Percentiles rank a stretch among this genome's conserved stretches.
Evolutionary conservation across 2,888 invertebrate species (phyloP).

Genomic region (Tribolium freemani): DNA sequence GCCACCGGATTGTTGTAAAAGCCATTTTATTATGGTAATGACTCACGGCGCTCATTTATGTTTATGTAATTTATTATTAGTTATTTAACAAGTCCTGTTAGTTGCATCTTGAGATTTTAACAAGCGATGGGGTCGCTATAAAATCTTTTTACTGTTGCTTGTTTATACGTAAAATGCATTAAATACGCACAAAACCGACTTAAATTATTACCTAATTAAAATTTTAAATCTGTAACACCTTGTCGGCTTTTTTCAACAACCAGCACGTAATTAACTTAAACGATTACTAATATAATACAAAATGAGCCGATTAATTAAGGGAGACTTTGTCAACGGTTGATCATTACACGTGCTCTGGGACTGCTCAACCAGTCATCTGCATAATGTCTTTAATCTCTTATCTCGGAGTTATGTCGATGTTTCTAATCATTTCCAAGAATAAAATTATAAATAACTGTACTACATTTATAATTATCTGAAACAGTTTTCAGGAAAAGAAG

Average conservation of each 20-base stretch:
- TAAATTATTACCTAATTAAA: slow-evolving; percentile 26
- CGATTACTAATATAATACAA: slow-evolving; percentile 3
- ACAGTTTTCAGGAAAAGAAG: too few relatives aligned
- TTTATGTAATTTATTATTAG: slow-evolving; percentile 22
- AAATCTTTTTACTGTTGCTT: slow-evolving; percentile 1
- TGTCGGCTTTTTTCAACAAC: slow-evolving; percentile 16
- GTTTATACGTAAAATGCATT: slow-evolving; percentile 10
- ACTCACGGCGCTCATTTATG: not conserved
- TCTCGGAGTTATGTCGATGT: not conserved
- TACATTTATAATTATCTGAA: not conserved
- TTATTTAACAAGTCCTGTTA: slow-evolving; percentile 27
- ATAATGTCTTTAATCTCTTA: not conserved
- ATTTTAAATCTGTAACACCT: slow-evolving; percentile 24
- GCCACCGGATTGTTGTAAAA: not conserved
- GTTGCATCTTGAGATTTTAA: slow-evolving; percentile 2
- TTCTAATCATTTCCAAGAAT: too few relatives aligned
- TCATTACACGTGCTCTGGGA: not conserved
- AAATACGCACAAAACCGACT: slow-evolving; percentile 1
- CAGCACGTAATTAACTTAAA: slow-evolving; percentile 6
- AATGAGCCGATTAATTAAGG: slow-evolving; percentile 7
- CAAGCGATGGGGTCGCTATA: slow-evolving; percentile 6
- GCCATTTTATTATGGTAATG: slow-evolving; percentile 4
- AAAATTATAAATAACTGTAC: not conserved
- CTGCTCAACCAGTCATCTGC: not conserved
- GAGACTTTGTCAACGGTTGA: not conserved